phyloP scores from a whole-genome alignment of 2,797 vertebrate genomes.

The Tolypeutes matacus region DNA sequence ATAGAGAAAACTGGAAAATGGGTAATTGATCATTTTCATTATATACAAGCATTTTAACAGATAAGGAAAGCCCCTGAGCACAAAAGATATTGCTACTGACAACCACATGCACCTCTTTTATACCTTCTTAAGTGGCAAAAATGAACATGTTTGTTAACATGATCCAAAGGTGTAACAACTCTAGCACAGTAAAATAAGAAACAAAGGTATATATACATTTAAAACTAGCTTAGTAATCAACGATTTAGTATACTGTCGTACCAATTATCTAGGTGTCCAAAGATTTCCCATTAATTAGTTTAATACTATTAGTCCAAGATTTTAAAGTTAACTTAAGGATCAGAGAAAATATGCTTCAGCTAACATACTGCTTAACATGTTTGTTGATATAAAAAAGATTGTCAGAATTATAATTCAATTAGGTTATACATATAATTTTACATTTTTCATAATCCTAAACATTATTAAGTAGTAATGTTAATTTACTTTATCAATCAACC shows the following conservation, averaged over 20 bases:
- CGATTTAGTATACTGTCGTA: neutral
- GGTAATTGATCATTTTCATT: neutral
- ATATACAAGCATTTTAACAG: neutral
- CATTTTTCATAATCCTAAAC: slow-evolving; percentile 32
- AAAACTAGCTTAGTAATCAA: neutral
- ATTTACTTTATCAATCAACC: slow-evolving; percentile 23
- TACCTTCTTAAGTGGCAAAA: neutral
- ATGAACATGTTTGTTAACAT: neutral
- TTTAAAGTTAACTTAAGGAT: slow-evolving; percentile 30
- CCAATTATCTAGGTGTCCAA: neutral
- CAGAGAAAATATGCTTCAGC: slow-evolving; percentile 32
- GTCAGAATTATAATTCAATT: slow-evolving; percentile 40
- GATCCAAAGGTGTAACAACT: neutral
- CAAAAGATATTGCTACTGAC: neutral
- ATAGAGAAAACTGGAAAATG: neutral
- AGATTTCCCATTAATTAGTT: neutral
- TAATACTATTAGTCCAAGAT: neutral
- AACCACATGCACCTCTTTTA: neutral
- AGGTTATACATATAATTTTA: neutral
- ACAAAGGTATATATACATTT: neutral
- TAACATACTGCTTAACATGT: neutral
- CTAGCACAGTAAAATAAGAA: neutral
- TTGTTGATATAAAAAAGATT: neutral
- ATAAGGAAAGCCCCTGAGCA: neutral
- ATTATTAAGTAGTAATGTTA: slow-evolving; percentile 45